Evolutionary conservation across 2,113 vertebrate genomes (phyloP), one percentile per base, ranked within the genome.

Genomic region (Galbula dea): DNA sequence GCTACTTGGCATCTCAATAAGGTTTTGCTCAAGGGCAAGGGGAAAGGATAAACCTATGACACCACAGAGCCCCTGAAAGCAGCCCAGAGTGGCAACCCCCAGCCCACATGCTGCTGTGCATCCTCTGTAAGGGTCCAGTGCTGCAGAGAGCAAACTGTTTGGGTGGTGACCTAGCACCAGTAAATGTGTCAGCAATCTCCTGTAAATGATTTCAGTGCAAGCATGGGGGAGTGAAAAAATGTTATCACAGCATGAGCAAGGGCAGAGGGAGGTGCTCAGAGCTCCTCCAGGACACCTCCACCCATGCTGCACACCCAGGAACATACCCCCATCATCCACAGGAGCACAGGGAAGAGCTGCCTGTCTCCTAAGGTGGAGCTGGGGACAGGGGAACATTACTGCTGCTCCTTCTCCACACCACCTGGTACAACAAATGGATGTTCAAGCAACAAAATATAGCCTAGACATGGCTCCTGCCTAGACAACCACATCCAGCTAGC

Each of bases 41-140:
- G 30, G 21, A 66, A 81, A 10, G 62, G 48, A 43, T 29, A 67
- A 59, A 32, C 3, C 30, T 41, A 15, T 12, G 77, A 3, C 49
- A 77, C 15, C 27, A 6, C 15, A 12, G 46, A 59, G 34, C 10
- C 51, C 48, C 67, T 36, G 67, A 30, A 15, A 79, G 49, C 54
- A 80, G 80, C 3, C 2, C 2, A 0, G 21, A 10, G 34, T 36
- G 46, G 39, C 54, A 43, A 9, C 30, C 39, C 15, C 30, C 62
- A 62, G 61, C 55, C 57, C 3, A 11, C 12, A 1, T 3, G 15
- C 43, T 48, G 32, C n/a, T 12, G 1, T 5, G 36, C 9, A 6
- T 1, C 22, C 51, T 65, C 1, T 2, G 52, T 6, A 8, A 30
- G 0, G 2, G 58, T 36, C 27, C 0, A 0, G 61, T 46, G 22